These are phyloP conservation scores for Calameuta filiformis DNA, from an alignment of 2,888 invertebrate genomes.

Conservation along the genomic window DNA sequence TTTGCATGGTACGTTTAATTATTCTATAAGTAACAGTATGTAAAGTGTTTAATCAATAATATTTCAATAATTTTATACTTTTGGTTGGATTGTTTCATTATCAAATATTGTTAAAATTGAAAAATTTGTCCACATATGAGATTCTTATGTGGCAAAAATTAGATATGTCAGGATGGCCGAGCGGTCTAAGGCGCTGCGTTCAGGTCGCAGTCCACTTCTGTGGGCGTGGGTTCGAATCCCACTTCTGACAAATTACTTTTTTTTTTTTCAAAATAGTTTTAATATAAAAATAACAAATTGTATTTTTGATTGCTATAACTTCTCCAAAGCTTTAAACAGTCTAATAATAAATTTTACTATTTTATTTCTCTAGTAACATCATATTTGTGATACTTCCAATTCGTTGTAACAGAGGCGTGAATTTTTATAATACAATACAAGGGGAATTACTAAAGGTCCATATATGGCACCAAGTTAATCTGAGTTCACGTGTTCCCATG, in stretches of 20 bases:
- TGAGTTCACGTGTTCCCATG: slow-evolving; percentile 40
- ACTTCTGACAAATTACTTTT: slow-evolving; percentile 71
- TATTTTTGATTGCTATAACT: background rate
- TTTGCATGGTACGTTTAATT: no score
- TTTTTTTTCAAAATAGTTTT: background rate
- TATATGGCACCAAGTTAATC: slow-evolving; percentile 5
- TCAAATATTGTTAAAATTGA: background rate
- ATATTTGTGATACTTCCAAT: no score
- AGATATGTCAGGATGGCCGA: slow-evolving; percentile 82
- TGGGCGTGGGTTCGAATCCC: slow-evolving; percentile 87
- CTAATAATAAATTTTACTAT: background rate
- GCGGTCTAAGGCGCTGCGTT: slow-evolving; percentile 90
- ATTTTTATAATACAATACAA: no score
- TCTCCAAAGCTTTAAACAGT: background rate
- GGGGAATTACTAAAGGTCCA: no score
- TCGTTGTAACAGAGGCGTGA: no score
- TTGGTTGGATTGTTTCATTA: background rate
- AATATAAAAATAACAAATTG: background rate
- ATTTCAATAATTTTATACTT: background rate
- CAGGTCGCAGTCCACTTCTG: slow-evolving; percentile 84
- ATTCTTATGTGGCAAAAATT: background rate
- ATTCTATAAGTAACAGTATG: background rate
- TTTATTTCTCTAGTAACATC: no score
- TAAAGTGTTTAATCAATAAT: background rate
- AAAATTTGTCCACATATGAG: rapidly evolving